Evolutionary conservation across 2,888 invertebrate genomes (phyloP), one percentile per base, ranked within the genome.

Genomic region (Plebejus melissa): DNA sequence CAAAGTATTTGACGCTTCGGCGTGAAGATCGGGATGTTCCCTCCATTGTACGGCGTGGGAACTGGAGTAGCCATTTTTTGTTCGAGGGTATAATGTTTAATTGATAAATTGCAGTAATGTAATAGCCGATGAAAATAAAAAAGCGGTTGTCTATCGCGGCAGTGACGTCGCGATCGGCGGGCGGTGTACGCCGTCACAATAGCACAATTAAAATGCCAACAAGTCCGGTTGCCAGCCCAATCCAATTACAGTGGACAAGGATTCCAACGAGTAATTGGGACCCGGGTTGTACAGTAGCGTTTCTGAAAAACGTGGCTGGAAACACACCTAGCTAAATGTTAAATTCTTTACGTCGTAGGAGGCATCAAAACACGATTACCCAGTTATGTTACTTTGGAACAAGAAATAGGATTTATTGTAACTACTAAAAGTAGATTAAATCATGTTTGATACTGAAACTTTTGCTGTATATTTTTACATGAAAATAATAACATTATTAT

Each of bases 131-230:
- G 32, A 36, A 16, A 65, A 32, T 72, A 28, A 71, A 71, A 71
- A 90, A 88, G 88, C 87, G 88, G 86, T 86, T 87, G 86, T 89
- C 91, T 91, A 83, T 82, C 80, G 82, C 79, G 86, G 83, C 86
- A 84, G 86, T 85, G 84, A 86, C 86, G 83, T 83, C 84, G 86
- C 85, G 84, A 87, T 85, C 86, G 86, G 85, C 84, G 83, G 85
- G 82, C 88, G 87, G 86, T 87, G 88, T 90, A 86, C 86, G 85
- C 86, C 90, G 90, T 93, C 93, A 93, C 93, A 93, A 93, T 93
- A 88, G 93, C 90, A 93, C 93, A 93, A 93, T 93, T 93, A 93
- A 93, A 93, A 93, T 93, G 92, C 93, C 93, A 91, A 93, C 93
- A 93, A 93, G 91, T 91, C 91, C 88, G 85, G 88, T 90, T 87